Evolutionary conservation across 2,113 vertebrate genomes (phyloP).

Genomic region (Hippocampus mohnikei): DNA sequence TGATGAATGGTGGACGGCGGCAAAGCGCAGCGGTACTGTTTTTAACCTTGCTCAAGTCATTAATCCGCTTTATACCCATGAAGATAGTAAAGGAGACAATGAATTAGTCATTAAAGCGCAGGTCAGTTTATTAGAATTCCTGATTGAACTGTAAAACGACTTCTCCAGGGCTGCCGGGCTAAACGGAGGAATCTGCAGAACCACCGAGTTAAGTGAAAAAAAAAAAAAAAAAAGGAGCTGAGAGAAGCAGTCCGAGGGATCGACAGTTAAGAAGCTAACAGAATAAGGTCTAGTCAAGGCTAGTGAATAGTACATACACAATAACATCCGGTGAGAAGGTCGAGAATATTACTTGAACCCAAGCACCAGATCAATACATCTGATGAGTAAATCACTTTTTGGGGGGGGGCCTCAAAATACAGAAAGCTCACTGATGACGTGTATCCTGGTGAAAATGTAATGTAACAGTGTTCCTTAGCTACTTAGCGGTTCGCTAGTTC

Average conservation of each 20-base stretch:
- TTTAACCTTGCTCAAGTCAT: conserved; percentile 79
- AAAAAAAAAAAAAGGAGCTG: conserved; percentile 44
- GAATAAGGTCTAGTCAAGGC: neutral
- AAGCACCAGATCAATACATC: too few species aligned
- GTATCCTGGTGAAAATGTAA: too few species aligned
- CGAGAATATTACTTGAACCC: neutral
- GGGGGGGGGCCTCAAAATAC: too few species aligned
- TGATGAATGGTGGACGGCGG: conserved; percentile 75
- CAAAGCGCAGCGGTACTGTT: conserved; percentile 75
- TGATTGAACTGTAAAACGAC: conserved; percentile 78
- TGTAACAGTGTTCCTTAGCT: too few species aligned
- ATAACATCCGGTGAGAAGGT: neutral
- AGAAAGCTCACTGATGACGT: too few species aligned
- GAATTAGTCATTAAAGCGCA: conserved; percentile 77
- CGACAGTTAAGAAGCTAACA: neutral
- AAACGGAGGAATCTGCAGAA: conserved; percentile 53
- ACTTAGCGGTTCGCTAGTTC: too few species aligned
- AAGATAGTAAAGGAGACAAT: conserved; percentile 78
- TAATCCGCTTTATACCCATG: conserved; percentile 77
- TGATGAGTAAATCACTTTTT: too few species aligned
- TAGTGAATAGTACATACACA: neutral
- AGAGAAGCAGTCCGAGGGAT: conserved; percentile 38
- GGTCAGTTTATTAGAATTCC: conserved; percentile 78
- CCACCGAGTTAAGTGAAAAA: conserved; percentile 13
- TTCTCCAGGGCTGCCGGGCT: conserved; percentile 52